Percentiles rank a stretch among this genome's conserved stretches.
Conservation (phyloP, 2,797 vertebrate species). For the Protosalanx chinensis region DNA sequence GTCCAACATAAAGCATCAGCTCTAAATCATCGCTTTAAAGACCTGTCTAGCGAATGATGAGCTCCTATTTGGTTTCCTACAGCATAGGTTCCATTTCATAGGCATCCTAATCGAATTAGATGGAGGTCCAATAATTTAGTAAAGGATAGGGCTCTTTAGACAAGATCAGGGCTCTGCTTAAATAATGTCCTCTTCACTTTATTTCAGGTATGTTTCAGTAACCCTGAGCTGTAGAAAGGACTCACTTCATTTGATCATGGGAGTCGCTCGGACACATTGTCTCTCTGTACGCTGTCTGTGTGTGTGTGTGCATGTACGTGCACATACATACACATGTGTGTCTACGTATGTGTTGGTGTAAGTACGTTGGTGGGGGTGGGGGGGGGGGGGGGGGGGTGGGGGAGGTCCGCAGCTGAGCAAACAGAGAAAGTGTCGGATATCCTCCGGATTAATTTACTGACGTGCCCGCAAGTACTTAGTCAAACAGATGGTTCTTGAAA, state of each 20-base stretch:
- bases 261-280: not conserved
- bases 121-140: not conserved
- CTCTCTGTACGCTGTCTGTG: too few relatives aligned
- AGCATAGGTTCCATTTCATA: not conserved
- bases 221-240: too few relatives aligned
- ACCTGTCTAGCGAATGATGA: not conserved
- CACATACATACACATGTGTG: conserved; percentile 2
- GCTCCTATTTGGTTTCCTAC: not conserved
- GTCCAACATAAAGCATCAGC: not conserved
- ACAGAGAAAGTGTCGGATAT: conserved; percentile 21
- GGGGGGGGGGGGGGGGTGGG: not conserved
- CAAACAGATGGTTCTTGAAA: conserved; percentile 13
- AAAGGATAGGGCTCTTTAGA: not conserved
- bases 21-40: not conserved
- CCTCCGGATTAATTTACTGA: conserved; percentile 17
- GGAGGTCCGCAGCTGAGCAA: conserved; percentile 27
- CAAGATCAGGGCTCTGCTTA: not conserved
- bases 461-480: conserved; percentile 13
- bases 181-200: too few relatives aligned
- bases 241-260: not conserved
- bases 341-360: conserved; percentile 7
- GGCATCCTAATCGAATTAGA: conserved; percentile 1
- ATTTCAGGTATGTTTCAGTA: too few relatives aligned
- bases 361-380: conserved; percentile 19
- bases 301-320: not conserved